Evolutionary conservation across 2,888 invertebrate genomes (phyloP).

Genomic region (Monoplex corrugatus): DNA sequence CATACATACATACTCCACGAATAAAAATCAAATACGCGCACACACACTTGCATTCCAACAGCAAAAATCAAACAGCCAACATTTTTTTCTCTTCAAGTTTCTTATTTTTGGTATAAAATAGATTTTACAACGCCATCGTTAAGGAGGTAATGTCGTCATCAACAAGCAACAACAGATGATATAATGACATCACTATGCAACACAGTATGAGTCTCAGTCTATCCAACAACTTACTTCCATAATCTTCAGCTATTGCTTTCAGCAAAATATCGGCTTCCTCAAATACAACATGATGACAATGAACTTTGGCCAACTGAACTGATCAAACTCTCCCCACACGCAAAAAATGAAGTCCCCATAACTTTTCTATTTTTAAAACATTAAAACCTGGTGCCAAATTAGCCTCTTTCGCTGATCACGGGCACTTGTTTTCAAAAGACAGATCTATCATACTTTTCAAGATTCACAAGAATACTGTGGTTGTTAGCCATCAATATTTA

Average conservation of each 20-base stretch:
- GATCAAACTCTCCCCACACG: too few species aligned
- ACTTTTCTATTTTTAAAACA: not conserved
- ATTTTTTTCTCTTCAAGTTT: slow-evolving; percentile 13
- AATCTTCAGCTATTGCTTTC: too few species aligned
- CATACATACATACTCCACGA: slow-evolving; percentile 1
- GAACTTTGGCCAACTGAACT: not conserved
- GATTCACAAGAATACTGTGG: too few species aligned
- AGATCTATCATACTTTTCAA: too few species aligned
- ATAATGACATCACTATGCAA: slow-evolving; percentile 1
- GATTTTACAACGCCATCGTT: slow-evolving; percentile 32
- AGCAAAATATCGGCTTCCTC: too few species aligned
- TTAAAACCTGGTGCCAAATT: too few species aligned
- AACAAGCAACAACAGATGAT: not conserved
- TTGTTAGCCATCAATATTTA: too few species aligned
- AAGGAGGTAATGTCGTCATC: slow-evolving; percentile 46
- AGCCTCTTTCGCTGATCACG: too few species aligned
- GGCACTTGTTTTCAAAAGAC: too few species aligned
- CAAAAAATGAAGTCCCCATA: not conserved
- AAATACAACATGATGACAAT: not conserved
- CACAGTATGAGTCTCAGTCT: slow-evolving; percentile 20
- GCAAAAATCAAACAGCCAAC: not conserved
- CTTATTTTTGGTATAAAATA: slow-evolving; percentile 43
- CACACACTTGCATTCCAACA: not conserved
- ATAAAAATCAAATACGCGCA: not conserved
- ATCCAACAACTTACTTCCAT: too few species aligned